Conservation (phyloP, 2,113 vertebrate species). For the Tautogolabrus adspersus region DNA sequence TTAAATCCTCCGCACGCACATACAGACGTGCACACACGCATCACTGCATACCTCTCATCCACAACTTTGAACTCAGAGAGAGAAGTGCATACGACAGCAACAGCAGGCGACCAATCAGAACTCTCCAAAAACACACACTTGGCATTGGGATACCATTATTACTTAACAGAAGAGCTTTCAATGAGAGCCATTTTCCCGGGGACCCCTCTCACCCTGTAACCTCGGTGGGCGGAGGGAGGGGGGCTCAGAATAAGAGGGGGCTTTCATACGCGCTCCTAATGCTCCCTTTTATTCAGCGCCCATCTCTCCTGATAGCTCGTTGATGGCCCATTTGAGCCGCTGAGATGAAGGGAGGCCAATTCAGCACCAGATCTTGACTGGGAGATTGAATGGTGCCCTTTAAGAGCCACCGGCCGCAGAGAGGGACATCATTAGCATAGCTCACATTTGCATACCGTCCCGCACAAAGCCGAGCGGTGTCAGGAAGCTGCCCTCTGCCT, state of each 20-base stretch:
- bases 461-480: constrained; percentile 65
- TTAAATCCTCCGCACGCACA: neutral
- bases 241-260: constrained; percentile 52
- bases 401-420: constrained; percentile 24
- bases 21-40: neutral
- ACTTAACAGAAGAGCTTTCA: constrained; percentile 56
- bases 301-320: constrained; percentile 38
- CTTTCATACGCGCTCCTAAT: constrained; percentile 65
- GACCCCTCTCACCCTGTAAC: constrained; percentile 50
- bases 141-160: constrained; percentile 22
- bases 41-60: constrained; percentile 21
- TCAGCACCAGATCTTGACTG: constrained; percentile 43
- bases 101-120: constrained; percentile 8
- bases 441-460: constrained; percentile 63
- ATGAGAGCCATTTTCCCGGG: constrained; percentile 24
- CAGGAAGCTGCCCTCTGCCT: constrained; percentile 40
- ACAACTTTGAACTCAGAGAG: constrained; percentile 8
- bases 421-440: constrained; percentile 67
- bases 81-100: neutral
- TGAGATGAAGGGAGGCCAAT: constrained; percentile 52
- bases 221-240: constrained; percentile 58
- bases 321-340: constrained; percentile 41
- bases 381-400: constrained; percentile 65
- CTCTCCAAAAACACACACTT: constrained; percentile 24
- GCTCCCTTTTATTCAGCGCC: constrained; percentile 57